Evolutionary conservation across 2,888 invertebrate genomes (phyloP).

Genomic region (Drosophila neotestacea): DNA sequence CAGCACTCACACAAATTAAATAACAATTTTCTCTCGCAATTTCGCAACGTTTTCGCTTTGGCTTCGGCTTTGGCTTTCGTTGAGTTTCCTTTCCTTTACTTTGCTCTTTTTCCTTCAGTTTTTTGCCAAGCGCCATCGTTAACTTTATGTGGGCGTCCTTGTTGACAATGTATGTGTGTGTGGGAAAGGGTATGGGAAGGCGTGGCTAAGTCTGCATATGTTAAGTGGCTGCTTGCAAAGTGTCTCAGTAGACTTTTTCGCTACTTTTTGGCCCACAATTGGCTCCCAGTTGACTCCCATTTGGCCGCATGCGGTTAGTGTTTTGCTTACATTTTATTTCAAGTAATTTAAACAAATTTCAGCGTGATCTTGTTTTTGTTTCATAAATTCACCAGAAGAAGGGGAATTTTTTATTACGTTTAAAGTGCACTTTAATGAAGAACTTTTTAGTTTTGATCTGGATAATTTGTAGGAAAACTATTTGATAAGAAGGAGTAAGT

Average conservation of each 20-base stretch:
- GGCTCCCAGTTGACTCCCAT: conserved; percentile 4
- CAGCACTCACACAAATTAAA: conserved; percentile 81
- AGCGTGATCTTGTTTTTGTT: conserved; percentile 15
- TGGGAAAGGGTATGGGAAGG: conserved; percentile 18
- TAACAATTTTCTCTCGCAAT: conserved; percentile 79
- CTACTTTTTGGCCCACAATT: conserved; percentile 31
- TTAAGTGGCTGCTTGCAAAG: conserved; percentile 70
- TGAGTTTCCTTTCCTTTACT: conserved; percentile 33
- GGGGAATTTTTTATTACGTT: conserved; percentile 47
- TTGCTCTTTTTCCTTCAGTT: conserved; percentile 8
- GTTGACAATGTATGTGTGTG: conserved; percentile 60
- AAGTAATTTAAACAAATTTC: conserved; percentile 70
- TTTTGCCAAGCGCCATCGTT: conserved; percentile 49
- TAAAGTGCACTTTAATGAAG: conserved; percentile 67
- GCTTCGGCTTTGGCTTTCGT: conserved; percentile 23
- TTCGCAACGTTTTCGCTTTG: conserved; percentile 66
- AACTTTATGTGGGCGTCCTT: conserved; percentile 76
- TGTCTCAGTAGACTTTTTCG: conserved; percentile 66
- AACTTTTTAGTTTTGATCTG: conserved; percentile 2
- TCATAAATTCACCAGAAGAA: conserved; percentile 26
- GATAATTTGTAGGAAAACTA: background rate
- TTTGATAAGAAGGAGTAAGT: background rate
- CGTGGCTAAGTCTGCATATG: conserved; percentile 71
- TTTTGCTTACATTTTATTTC: conserved; percentile 63
- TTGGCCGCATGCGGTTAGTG: conserved; percentile 34